Conservation (phyloP, 2,113 vertebrate genomes). For the Panthera uncia region DNA sequence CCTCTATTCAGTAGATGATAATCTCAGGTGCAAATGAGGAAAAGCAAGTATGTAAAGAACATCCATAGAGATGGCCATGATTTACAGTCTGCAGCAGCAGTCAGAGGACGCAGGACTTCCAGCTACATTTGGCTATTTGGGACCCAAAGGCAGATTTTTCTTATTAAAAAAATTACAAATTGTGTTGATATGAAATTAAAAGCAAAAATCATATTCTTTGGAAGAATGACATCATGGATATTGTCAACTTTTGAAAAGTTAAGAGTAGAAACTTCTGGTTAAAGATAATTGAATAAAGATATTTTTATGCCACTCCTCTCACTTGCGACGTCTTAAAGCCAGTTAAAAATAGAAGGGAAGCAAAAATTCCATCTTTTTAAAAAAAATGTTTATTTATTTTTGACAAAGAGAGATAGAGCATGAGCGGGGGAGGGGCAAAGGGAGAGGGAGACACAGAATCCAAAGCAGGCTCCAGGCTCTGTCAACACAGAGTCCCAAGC, state of each 20-base stretch:
- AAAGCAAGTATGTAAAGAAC: neutral
- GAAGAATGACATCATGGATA: neutral
- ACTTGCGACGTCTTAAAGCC: neutral
- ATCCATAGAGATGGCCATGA: accelerated
- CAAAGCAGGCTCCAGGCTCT: too few relatives aligned
- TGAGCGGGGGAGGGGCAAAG: too few relatives aligned
- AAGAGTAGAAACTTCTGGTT: neutral
- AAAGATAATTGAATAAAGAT: neutral
- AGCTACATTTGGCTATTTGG: neutral
- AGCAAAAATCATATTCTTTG: neutral
- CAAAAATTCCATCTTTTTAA: neutral
- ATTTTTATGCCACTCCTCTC: neutral
- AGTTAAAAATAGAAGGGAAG: neutral
- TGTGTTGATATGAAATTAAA: neutral
- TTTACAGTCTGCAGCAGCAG: neutral
- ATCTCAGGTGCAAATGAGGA: neutral
- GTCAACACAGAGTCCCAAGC: too few relatives aligned
- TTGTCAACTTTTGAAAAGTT: neutral
- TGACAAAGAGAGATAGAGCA: too few relatives aligned
- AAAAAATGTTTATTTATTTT: too few relatives aligned
- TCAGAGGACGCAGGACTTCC: neutral
- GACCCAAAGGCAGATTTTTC: neutral
- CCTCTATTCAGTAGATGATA: neutral
- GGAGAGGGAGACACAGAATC: too few relatives aligned
- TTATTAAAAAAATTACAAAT: neutral